phyloP scores from a whole-genome alignment of 2,888 invertebrate genomes.

The Tachina grossa region DNA sequence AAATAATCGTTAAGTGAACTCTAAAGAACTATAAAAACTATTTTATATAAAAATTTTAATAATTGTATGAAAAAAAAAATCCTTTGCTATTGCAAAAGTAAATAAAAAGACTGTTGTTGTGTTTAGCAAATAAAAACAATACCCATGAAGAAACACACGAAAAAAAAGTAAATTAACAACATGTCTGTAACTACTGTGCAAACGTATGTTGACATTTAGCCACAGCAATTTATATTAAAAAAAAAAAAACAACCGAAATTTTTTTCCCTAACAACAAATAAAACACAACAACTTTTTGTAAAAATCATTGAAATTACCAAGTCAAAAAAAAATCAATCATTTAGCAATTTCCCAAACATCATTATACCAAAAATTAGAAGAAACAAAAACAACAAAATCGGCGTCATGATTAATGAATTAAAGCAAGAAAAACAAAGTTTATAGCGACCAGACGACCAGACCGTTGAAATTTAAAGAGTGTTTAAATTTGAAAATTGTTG shows the following conservation, averaged over 20 bases:
- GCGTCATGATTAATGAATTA: conserved; percentile 13
- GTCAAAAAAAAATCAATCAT: conserved; percentile 57
- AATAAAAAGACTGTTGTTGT: conserved; percentile 9
- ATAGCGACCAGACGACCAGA: too few relatives aligned
- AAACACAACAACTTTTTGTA: conserved; percentile 37
- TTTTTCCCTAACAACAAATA: conserved; percentile 44
- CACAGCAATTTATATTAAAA: not conserved
- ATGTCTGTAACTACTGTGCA: conserved; percentile 53
- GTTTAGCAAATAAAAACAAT: conserved; percentile 28
- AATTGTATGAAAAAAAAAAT: conserved; percentile 1
- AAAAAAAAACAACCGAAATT: not conserved
- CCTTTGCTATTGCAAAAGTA: not conserved
- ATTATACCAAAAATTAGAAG: conserved; percentile 6
- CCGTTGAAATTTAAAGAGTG: conserved; percentile 34
- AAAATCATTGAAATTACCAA: conserved; percentile 55
- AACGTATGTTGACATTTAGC: conserved; percentile 68
- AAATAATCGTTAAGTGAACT: not conserved
- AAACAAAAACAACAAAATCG: conserved; percentile 1
- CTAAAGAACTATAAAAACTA: conserved; percentile 32
- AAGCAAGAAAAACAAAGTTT: conserved; percentile 7
- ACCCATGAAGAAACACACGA: not conserved
- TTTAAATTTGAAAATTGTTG: conserved; percentile 53
- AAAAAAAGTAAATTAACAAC: conserved; percentile 40
- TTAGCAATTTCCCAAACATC: conserved; percentile 62
- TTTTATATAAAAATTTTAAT: not conserved